Percentiles rank a stretch among this genome's conserved stretches.
Conservation (phyloP, 1,140 invertebrate genomes). For the Rhopalosiphum padi region DNA sequence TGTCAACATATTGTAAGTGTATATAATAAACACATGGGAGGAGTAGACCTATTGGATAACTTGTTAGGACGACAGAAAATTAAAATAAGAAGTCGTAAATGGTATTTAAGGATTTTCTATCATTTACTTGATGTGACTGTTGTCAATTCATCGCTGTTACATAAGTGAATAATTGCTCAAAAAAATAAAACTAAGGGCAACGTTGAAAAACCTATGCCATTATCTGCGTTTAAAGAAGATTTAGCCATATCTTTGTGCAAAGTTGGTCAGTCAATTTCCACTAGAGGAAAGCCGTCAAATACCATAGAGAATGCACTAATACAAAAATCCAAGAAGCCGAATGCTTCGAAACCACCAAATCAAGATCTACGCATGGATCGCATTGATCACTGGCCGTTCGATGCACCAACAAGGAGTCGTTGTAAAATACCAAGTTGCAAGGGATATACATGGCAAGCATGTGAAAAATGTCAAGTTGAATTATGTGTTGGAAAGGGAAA, state of each 20-base stretch:
- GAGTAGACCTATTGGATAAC: conserved; percentile 63
- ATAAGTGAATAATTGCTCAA: no score
- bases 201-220: background rate
- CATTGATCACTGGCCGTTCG: conserved; percentile 63
- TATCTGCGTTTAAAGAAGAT: conserved; percentile 53
- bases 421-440: conserved; percentile 62
- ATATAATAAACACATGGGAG: conserved; percentile 62
- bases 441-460: conserved; percentile 5
- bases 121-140: no score
- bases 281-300: conserved; percentile 55
- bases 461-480: conserved; percentile 16
- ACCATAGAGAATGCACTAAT: background rate
- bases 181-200: no score
- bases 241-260: conserved; percentile 58
- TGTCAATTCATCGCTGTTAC: no score
- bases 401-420: conserved; percentile 61
- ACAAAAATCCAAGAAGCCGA: conserved; percentile 39
- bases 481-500: background rate
- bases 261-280: conserved; percentile 32
- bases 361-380: conserved; percentile 62
- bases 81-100: conserved; percentile 60
- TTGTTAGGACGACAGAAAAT: conserved; percentile 63
- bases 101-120: no score
- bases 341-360: conserved; percentile 61
- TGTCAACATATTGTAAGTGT: conserved; percentile 62